Evolutionary conservation across 2,888 invertebrate species (phyloP), one percentile per base, ranked within the genome.

Genomic region (Hylaea fasciaria): DNA sequence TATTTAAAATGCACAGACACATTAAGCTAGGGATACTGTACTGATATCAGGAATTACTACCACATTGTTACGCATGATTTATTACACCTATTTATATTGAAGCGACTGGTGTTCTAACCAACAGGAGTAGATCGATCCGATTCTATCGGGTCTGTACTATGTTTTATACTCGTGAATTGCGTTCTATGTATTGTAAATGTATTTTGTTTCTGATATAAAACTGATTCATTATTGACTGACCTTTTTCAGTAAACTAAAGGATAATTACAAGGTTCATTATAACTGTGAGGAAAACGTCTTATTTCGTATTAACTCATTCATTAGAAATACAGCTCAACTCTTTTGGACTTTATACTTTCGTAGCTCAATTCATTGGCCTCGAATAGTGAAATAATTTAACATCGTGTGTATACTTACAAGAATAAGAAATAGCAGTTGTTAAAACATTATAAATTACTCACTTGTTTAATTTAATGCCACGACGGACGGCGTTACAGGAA

Each of bases 401-500:
- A 8, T 14, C 2, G 13, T 40, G 40, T 5, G 0, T 22, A 22
- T 5, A 22, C 22, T 40, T 13, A 11, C 17, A 11, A 1, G 39
- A 22, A 37, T 16, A 55, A 13, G 39, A 48, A 22, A 51, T 32
- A 47, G 22, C n/a, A 59, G 22, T 52, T 51, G 50, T 50, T 47
- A 64, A 59, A 62, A 52, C 39, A 51, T 46, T 46, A 58, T 60
- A 48, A 45, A 32, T 64, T 65, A 85, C 88, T 84, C 67, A 90
- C 91, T 87, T 87, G 81, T 82, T 83, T 81, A 81, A 76, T 79
- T 80, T 80, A 79, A 80, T 83, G 85, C 84, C 87, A 83, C 77
- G 78, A 73, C 73, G 82, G 85, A 86, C 86, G 87, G 84, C 87
- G 81, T 77, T 71, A 78, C 83, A 89, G 90, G 90, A 89, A 88